Conservation (phyloP, 2,797 vertebrate species). For the Sebastes minor region DNA sequence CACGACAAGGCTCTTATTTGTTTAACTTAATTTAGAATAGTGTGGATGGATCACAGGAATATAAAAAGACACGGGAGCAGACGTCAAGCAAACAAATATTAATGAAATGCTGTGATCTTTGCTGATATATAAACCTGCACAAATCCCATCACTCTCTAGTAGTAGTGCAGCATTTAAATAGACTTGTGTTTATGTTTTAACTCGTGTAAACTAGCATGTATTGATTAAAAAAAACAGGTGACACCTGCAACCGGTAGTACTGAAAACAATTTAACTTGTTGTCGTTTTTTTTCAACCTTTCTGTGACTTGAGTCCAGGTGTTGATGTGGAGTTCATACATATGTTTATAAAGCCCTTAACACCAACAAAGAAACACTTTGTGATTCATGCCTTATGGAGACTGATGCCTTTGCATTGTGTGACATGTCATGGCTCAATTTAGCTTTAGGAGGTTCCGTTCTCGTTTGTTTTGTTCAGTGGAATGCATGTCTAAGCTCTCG, state of each 20-base stretch:
- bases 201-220: too few species aligned
- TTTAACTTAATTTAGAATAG: slow-evolving; percentile 54
- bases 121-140: not conserved
- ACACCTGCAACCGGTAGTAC: not conserved
- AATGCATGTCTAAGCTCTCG: slow-evolving; percentile 19
- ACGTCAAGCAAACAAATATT: slow-evolving; percentile 35
- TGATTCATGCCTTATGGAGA: not conserved
- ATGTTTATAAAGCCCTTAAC: not conserved
- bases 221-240: not conserved
- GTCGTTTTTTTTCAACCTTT: not conserved
- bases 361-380: not conserved
- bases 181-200: not conserved
- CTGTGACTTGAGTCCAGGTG: not conserved
- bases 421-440: not conserved
- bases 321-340: not conserved
- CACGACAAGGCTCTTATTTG: slow-evolving; percentile 30
- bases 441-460: slow-evolving; percentile 10
- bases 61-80: slow-evolving; percentile 31
- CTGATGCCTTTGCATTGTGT: not conserved
- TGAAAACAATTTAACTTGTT: not conserved
- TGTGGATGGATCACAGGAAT: not conserved
- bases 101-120: slow-evolving; percentile 51
- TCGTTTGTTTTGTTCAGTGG: not conserved
- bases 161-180: not conserved
- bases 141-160: not conserved